Evolutionary conservation across 2,113 vertebrate species (phyloP), one percentile per base, ranked within the genome.

Genomic region (Notothenia rossii): DNA sequence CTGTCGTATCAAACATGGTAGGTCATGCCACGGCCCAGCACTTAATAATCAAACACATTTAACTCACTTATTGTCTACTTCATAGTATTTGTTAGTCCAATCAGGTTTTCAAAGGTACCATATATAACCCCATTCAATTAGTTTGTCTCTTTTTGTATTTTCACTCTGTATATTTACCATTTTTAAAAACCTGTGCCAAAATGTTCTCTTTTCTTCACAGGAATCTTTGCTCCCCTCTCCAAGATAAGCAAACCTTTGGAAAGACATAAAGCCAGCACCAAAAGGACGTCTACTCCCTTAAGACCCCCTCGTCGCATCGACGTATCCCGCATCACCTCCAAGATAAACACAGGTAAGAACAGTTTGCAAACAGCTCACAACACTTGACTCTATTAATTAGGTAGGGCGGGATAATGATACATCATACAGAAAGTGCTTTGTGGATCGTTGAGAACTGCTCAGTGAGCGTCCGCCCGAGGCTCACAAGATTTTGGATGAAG

Each of bases 171-270:
- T 40, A 40, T 40, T 7, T 7, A 40, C 5, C 36, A 40, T 68
- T 58, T 20, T 46, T 14, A 51, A 53, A 53, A 53, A 17, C 50
- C 17, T 12, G 1, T 61, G 49, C 3, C 40, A 46, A 43, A 18
- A 0, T 48, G 17, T 59, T 63, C 1, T 11, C 20, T 69, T 71
- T 76, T 13, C 7, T 7, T 48, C 49, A 17, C 64, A 99, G 97
- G 97, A 76, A 99, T 99, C 72, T 99, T 99, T 93, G 97, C 97
- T n/a, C 98, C 98, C 1, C 94, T 99, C 58, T 98, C 97, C 12
- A 99, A 98, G 93, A 96, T 99, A 89, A 97, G 91, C 89, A 98
- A 97, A 93, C 94, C 95, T 71, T 90, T 93, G n/a, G 95, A 96
- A 53, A 92, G 93, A 62, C 96, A 85, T 67, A 97, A 94, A 93